These are phyloP conservation scores for Philaenus spumarius DNA, from an alignment of 1,140 invertebrate species.

Conservation along the genomic window DNA sequence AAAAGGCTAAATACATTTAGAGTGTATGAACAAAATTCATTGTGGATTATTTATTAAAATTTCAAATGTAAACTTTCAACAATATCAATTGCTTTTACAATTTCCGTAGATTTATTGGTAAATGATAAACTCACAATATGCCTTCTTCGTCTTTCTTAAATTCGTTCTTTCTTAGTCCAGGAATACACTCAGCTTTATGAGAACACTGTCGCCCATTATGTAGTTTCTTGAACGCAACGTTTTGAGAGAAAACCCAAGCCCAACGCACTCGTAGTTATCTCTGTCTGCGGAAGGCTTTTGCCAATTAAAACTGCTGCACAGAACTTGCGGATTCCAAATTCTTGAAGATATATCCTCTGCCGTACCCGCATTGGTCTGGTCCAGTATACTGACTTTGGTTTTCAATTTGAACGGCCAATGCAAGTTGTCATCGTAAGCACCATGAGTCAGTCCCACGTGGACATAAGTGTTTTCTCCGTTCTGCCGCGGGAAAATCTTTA, in stretches of 20 bases:
- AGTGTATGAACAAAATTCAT: no score
- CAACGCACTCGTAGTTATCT: conserved; percentile 41
- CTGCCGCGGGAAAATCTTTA: conserved; percentile 37
- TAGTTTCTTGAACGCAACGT: conserved; percentile 34
- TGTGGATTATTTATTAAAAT: no score
- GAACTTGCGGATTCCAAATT: conserved; percentile 38
- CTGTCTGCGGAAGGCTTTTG: conserved; percentile 29
- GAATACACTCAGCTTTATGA: conserved; percentile 34
- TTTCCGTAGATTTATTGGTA: no score
- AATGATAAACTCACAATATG: no score
- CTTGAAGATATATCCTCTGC: conserved; percentile 36
- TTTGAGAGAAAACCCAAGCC: conserved; percentile 40
- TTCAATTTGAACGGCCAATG: conserved; percentile 39
- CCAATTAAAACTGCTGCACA: conserved; percentile 40
- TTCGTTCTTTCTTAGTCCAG: not conserved
- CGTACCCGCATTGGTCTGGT: conserved; percentile 28
- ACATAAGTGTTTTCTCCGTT: conserved; percentile 36
- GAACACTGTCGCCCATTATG: conserved; percentile 34
- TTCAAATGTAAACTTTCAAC: no score
- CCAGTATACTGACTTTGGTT: conserved; percentile 34
- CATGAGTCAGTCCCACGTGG: conserved; percentile 38
- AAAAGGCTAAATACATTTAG: no score
- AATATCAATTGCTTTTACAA: no score
- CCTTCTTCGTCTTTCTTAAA: no score
- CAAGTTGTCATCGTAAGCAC: conserved; percentile 30